Conservation (phyloP, 92 coral and sea anemone genomes). For the Actinostola sp. region DNA sequence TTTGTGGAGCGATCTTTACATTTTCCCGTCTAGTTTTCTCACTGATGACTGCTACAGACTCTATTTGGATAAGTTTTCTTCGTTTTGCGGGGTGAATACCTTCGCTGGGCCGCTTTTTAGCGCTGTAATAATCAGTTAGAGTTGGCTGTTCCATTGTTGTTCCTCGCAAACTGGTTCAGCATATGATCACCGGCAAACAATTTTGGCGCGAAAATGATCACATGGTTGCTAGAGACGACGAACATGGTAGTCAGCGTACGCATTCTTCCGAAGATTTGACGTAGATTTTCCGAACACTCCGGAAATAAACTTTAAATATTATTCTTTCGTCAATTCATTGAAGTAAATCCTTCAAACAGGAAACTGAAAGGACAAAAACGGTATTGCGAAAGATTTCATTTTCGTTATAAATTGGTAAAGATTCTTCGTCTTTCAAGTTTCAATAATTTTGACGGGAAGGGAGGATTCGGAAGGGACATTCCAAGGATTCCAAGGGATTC, state of each 20-base stretch:
- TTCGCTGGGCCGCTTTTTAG: conserved; percentile 79
- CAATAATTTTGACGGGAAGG: too few species aligned
- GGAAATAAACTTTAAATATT: background rate
- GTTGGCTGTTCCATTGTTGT: conserved; percentile 86
- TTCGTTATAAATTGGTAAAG: too few species aligned
- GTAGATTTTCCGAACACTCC: background rate
- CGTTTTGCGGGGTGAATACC: conserved; percentile 92
- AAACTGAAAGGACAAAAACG: background rate
- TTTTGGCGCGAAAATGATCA: conserved; percentile 79
- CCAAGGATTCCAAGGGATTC: too few species aligned
- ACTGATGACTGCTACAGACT: conserved; percentile 28
- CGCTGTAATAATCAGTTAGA: conserved; percentile 77
- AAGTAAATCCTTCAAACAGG: background rate
- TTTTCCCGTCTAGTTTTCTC: conserved; percentile 38
- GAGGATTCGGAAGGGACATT: too few species aligned
- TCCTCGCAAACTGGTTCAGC: conserved; percentile 28
- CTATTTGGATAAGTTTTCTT: conserved; percentile 73
- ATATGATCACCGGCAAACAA: conserved; percentile 40
- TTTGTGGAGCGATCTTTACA: conserved; percentile 27
- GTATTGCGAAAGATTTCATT: too few species aligned
- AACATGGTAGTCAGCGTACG: conserved; percentile 36
- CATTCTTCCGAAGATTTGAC: conserved; percentile 13
- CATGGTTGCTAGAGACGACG: conserved; percentile 20
- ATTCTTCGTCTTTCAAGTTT: too few species aligned
- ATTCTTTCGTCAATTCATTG: background rate